A percentile compares a stretch with the other conserved stretches of the same genome.
These are phyloP conservation scores for Monopis laevigella DNA, from an alignment of 2,888 invertebrate genomes.

Conservation along the genomic window DNA sequence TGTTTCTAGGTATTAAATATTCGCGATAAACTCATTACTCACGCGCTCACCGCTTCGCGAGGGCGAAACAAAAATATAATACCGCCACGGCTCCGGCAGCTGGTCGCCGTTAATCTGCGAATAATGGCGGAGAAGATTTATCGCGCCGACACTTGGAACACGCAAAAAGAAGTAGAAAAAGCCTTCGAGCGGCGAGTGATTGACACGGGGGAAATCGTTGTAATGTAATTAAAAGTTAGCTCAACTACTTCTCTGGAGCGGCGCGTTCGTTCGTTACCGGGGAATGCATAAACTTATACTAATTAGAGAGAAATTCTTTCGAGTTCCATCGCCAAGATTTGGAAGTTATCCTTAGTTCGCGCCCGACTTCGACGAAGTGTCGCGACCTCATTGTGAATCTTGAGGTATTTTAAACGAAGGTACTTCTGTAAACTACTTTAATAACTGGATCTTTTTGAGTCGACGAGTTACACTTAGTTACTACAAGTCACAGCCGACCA, in stretches of 20 bases:
- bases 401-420: slow-evolving; percentile 41
- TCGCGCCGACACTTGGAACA: slow-evolving; percentile 10
- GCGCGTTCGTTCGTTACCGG: slow-evolving; percentile 31
- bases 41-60: slow-evolving; percentile 15
- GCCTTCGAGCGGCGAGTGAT: slow-evolving; percentile 24
- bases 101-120: slow-evolving; percentile 31
- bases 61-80: slow-evolving; percentile 38
- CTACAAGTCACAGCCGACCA: too few species aligned
- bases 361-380: slow-evolving; percentile 49
- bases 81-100: slow-evolving; percentile 23
- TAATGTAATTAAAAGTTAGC: slow-evolving; percentile 52
- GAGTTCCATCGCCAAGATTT: slow-evolving; percentile 49
- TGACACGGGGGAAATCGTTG: slow-evolving; percentile 32
- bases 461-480: too few species aligned
- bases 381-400: slow-evolving; percentile 63
- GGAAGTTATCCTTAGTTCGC: slow-evolving; percentile 30
- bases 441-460: too few species aligned
- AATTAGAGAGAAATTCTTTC: slow-evolving; percentile 62
- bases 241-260: slow-evolving; percentile 26
- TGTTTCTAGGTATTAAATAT: slow-evolving; percentile 16
- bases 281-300: slow-evolving; percentile 62
- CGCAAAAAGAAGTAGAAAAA: slow-evolving; percentile 27
- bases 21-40: slow-evolving; percentile 39
- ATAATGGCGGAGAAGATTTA: slow-evolving; percentile 27
- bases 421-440: too few species aligned